Evolutionary conservation across 1,140 invertebrate species (phyloP).

Genomic region (Leptinotarsa undecemlineata): DNA sequence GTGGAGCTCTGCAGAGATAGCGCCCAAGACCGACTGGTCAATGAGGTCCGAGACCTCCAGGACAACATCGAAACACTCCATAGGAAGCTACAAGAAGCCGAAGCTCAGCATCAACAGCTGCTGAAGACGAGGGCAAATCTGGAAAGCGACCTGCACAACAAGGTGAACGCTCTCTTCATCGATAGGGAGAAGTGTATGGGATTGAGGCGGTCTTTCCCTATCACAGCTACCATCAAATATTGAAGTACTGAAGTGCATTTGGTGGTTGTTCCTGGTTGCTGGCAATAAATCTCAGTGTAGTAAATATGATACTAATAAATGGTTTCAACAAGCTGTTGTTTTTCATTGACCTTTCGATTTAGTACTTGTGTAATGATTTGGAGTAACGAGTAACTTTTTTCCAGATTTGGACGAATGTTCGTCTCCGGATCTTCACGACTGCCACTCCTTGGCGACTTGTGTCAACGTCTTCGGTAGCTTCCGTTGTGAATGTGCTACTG

Average conservation of each 20-base stretch:
- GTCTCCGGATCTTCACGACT: constrained; percentile 86
- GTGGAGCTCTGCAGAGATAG: constrained; percentile 88
- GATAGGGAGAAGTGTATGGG: constrained; percentile 93
- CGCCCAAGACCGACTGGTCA: constrained; percentile 79
- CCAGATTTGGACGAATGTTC: constrained; percentile 89
- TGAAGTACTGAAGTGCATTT: constrained; percentile 57
- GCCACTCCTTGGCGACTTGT: constrained; percentile 82
- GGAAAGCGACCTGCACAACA: constrained; percentile 85
- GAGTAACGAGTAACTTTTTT: constrained; percentile 35
- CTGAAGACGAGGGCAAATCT: constrained; percentile 79
- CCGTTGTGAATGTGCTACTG: constrained; percentile 79
- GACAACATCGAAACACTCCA: constrained; percentile 81
- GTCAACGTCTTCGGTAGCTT: constrained; percentile 90
- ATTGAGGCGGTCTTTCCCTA: constrained; percentile 87
- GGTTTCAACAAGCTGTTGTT: too few species aligned
- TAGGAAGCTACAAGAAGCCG: constrained; percentile 77
- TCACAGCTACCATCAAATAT: constrained; percentile 78
- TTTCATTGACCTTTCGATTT: too few species aligned
- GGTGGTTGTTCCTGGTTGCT: too few species aligned
- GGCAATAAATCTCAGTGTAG: too few species aligned
- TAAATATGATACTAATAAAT: too few species aligned
- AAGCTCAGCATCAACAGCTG: constrained; percentile 85
- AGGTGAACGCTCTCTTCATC: constrained; percentile 89
- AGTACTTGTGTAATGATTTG: too few species aligned
- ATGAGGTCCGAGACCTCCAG: constrained; percentile 84